Conservation (phyloP, 1,140 invertebrate genomes). For the Caenorhabditis tropicalis region DNA sequence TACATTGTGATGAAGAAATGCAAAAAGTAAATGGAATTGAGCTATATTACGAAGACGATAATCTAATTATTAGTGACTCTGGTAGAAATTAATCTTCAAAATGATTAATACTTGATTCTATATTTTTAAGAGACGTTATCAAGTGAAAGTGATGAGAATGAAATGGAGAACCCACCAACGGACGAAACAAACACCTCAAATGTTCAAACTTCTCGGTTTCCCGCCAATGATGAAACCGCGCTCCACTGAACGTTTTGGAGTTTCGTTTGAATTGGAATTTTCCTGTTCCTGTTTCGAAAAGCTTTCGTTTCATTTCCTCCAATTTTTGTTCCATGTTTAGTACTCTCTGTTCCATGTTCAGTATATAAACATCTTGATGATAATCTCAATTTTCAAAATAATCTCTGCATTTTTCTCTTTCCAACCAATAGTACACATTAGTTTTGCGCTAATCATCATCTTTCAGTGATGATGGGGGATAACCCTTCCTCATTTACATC, state of each 20-base stretch:
- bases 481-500: background rate
- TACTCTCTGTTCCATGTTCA: no score
- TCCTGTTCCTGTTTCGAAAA: slow-evolving; percentile 1
- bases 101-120: background rate
- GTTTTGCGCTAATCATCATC: background rate
- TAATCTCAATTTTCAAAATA: no score
- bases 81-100: background rate
- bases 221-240: background rate
- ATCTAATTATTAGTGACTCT: background rate
- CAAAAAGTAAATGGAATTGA: slow-evolving; percentile 28
- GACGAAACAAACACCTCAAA: background rate
- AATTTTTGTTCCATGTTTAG: background rate
- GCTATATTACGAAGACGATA: slow-evolving; percentile 1
- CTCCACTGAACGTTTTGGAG: background rate
- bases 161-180: background rate
- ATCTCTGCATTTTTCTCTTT: no score
- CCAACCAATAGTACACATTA: no score
- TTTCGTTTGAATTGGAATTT: background rate
- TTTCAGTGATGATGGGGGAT: background rate
- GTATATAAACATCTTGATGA: no score
- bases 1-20: slow-evolving; percentile 45
- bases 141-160: background rate
- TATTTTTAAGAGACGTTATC: background rate
- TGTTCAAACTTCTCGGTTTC: background rate
- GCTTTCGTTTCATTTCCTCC: background rate